Evolutionary conservation across 2,888 invertebrate species (phyloP), one percentile per base, ranked within the genome.

Genomic region (Camponotus fellah): DNA sequence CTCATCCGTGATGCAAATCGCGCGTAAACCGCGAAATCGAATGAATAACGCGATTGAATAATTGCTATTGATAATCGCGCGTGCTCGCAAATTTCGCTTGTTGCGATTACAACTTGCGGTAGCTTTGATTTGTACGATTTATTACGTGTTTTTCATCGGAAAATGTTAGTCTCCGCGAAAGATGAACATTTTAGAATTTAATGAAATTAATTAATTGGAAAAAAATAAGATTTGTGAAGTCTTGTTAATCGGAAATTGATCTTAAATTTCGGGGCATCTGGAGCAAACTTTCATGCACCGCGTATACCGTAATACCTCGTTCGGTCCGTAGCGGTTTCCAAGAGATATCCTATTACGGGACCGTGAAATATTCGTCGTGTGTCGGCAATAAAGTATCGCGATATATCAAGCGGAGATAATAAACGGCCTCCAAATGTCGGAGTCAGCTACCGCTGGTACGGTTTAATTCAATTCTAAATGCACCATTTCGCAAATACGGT

Each of bases 351-450:
- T 82, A 71, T 83, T 60, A 77, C 80, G 85, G 60, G 72, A 62
- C 71, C 72, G 71, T 69, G 76, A 86, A 84, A 82, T 77, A 82
- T 77, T 40, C n/a, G 69, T 49, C 85, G 66, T 53, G 75, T 37
- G 62, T 56, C 60, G 69, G 82, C 60, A 37, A 62, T 75, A 82
- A 80, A 82, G 68, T 64, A 86, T 85, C 86, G 65, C 72, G 71
- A 68, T 86, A 82, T 82, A 86, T 82, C 79, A 66, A 58, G 69
- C 37, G n/a, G 21, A 49, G 68, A 72, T 82, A 72, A 86, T 85
- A 85, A 87, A 86, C 81, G 82, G 80, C 46, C 53, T 26, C 64
- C 64, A 43, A 75, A 76, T 80, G 58, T 60, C 69, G 77, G 76
- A 56, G 72, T 65, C 64, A 58, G 84, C 77, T 60, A 72, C 72